Base-by-base conservation (phyloP, 2,888 invertebrate species). In the Lacanobia wlatinum region DNA sequence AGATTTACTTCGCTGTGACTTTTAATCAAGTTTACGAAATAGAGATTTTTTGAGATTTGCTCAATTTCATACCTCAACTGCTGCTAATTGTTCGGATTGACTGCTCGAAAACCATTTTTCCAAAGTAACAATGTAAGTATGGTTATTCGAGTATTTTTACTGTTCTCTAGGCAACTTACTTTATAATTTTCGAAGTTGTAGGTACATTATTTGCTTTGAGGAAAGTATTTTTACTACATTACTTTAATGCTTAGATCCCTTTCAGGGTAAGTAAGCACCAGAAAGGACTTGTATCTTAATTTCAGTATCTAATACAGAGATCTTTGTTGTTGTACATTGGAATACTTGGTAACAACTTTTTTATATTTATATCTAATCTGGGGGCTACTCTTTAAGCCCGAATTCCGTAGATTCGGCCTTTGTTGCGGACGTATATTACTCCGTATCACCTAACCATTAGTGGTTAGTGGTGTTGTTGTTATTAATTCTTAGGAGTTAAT, bases 261-360 rank as follows among this genome's bases (percentile, higher is more conserved):
- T 77, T 70, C 43, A 52, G 58, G 46, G 50, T 69, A 52, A 59
- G 46, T 56, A 40, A 75, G 46, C 28, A 52, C 3, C 52, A 16
- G 70, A 56, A 70, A 16, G 14, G 10, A 52, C 76, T 52, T 6
- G 12, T n/a, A 48, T 40, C 52, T 75, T 53, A 46, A 58, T 62
- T 76, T 62, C 46, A 52, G 34, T 9, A 16, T 16, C 14, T 21
- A 21, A 28, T 21, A 38, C 12, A 70, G 56, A 56, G 55, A 43
- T 1, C 23, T 1, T 48, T 64, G 23, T 34, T 58, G 16, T 73
- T 43, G 43, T 43, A 43, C 12, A 3, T 43, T 4, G 5, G 43
- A 43, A 43, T 40, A 40, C 40, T 40, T 40, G 40, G 40, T 40
- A 40, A 40, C 28, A 28, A 28, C 28, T 28, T 28, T 28, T 28